These are phyloP conservation scores for Drosophila melanica DNA, from an alignment of 1,140 invertebrate genomes.

Conservation along the genomic window DNA sequence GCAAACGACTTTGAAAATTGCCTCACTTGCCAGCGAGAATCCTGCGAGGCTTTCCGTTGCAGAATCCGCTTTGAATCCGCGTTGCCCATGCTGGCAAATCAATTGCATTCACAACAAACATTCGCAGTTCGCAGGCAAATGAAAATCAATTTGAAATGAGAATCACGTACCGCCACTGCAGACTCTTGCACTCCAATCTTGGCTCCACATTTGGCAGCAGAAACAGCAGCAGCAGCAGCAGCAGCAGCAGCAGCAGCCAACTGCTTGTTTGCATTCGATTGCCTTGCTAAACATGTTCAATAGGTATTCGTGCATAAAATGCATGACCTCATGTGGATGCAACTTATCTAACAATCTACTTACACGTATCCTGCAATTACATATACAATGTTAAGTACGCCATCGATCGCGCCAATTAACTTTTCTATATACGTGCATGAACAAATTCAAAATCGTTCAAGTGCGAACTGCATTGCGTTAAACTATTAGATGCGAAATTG, in stretches of 20 bases:
- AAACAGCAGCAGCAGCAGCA: background rate
- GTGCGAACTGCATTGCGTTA: no score
- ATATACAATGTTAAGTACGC: background rate
- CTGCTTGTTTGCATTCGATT: conserved; percentile 34
- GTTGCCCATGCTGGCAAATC: conserved; percentile 29
- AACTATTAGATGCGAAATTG: background rate
- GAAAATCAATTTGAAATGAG: conserved; percentile 46
- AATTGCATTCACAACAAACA: conserved; percentile 43
- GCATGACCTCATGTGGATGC: conserved; percentile 17
- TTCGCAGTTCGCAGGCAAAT: conserved; percentile 19
- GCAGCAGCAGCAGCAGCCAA: background rate
- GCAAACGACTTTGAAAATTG: conserved; percentile 19
- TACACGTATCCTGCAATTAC: conserved; percentile 1
- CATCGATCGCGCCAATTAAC: conserved; percentile 31
- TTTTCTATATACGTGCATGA: background rate
- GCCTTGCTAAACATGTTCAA: conserved; percentile 45
- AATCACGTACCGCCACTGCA: conserved; percentile 42
- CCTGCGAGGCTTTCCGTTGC: background rate
- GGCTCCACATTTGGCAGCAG: background rate
- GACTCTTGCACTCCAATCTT: conserved; percentile 13
- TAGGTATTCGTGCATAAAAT: conserved; percentile 39
- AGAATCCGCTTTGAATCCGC: background rate
- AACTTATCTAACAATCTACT: conserved; percentile 5
- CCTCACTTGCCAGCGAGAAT: conserved; percentile 25
- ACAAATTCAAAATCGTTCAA: background rate